Evolutionary conservation across 2,888 invertebrate species (phyloP).

Genomic region (Heliconius sara): DNA sequence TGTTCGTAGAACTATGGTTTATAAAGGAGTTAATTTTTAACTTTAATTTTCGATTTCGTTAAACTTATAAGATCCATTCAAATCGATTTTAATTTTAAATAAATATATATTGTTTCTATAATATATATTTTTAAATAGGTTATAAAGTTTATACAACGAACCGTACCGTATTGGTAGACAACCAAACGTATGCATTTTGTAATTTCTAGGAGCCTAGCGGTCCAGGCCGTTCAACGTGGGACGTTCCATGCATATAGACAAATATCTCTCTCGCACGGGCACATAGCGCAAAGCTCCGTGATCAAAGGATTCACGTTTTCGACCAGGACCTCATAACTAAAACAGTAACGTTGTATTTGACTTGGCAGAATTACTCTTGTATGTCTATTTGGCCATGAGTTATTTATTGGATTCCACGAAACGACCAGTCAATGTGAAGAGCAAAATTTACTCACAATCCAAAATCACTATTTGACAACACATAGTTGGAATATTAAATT

Average conservation of each 20-base stretch:
- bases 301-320: constrained; percentile 44
- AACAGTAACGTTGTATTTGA: constrained; percentile 29
- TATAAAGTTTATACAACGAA: neutral
- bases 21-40: neutral
- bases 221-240: constrained; percentile 26
- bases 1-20: neutral
- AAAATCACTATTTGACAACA: constrained; percentile 12
- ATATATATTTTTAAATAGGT: no score
- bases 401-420: constrained; percentile 27
- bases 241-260: constrained; percentile 30
- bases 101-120: no score
- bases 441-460: constrained; percentile 24
- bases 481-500: constrained; percentile 7
- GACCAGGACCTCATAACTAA: constrained; percentile 37
- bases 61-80: neutral
- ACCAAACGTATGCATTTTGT: constrained; percentile 3
- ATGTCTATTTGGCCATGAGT: constrained; percentile 22
- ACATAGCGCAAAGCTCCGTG: constrained; percentile 33
- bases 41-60: neutral
- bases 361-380: constrained; percentile 30
- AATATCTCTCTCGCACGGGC: constrained; percentile 35
- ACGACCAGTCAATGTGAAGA: constrained; percentile 22
- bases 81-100: no score
- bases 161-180: neutral
- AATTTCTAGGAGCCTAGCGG: neutral